A percentile compares a stretch with the other conserved stretches of the same genome.
Conservation (phyloP, 2,113 vertebrate genomes). For the Solenodon paradoxus region DNA sequence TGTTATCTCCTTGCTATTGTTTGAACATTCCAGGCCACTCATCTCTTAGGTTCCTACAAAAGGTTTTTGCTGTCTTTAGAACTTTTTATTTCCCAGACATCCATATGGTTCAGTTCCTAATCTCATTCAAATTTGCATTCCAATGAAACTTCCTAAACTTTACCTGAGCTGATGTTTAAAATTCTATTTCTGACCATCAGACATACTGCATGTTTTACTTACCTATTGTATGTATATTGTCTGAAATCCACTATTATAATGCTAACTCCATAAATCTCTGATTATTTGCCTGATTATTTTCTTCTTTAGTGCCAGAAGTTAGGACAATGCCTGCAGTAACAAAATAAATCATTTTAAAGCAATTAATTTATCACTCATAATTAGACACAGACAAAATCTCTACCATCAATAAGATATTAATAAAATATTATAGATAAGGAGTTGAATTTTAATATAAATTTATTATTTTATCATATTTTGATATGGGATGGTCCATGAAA, state of each 20-base stretch:
- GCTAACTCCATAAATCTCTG: background rate
- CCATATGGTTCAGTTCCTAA: background rate
- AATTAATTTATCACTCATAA: constrained; percentile 3
- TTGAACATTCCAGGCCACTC: background rate
- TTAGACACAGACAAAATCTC: background rate
- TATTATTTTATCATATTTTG: background rate
- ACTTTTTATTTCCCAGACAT: background rate
- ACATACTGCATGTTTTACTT: background rate
- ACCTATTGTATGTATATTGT: background rate
- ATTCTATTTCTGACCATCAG: background rate
- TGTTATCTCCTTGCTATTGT: background rate
- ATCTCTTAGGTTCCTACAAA: background rate
- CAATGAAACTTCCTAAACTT: background rate
- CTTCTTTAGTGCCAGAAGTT: background rate
- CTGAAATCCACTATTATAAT: background rate
- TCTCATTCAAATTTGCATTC: background rate
- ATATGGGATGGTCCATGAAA: background rate
- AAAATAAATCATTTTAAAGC: background rate
- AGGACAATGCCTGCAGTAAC: background rate
- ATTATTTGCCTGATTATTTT: background rate
- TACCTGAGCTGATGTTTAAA: background rate
- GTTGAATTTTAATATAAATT: constrained; percentile 32
- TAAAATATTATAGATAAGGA: background rate
- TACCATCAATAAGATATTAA: background rate
- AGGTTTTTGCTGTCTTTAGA: background rate